Base-by-base conservation (phyloP, 2,888 invertebrate genomes). In the Zygothrica quintamaculata region DNA sequence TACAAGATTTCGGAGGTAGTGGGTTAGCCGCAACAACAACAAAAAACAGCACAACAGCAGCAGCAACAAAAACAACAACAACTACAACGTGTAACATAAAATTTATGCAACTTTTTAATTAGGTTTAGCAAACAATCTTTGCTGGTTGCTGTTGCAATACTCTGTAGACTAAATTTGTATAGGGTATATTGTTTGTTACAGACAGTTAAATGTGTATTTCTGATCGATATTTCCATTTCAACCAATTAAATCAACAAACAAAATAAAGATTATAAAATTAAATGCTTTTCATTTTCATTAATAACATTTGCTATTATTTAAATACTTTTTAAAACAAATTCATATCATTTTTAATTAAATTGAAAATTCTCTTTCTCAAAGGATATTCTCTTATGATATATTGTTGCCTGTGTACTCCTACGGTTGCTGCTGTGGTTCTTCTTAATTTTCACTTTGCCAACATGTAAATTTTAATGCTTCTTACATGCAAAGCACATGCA, bases 91-190 rank as follows among this genome's bases (percentile, higher is more conserved):
- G 44, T 36, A 57, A 59, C 48, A 59, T 15, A 50, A 65, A 60
- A 62, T 64, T 52, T 61, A 55, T 50, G 46, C 62, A 80, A 80
- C 69, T 80, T 84, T 82, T 75, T 80, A 82, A 86, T 80, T 80
- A 77, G 80, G 56, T 79, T 79, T 70, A 33, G 64, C 47, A 56
- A 66, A 53, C 55, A 67, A 55, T 47, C 57, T 60, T 52, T 61
- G 40, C 37, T 31, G 44, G 33, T 48, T 55, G 46, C 37, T 39
- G 6, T 42, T 42, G 29, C 31, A 7, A 36, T 59, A 15, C 59
- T 33, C 59, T 62, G 39, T 39, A 29, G 5, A 26, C 6, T 11
- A 16, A 9, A 3, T 9, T 8, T 4, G n/a, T 3, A 33, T 1
- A 9, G 43, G 65, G 71, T 33, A 36, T 70, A 52, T 12, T 0